Evolutionary conservation across 2,113 vertebrate species (phyloP).

Genomic region (Plotosus lineatus): DNA sequence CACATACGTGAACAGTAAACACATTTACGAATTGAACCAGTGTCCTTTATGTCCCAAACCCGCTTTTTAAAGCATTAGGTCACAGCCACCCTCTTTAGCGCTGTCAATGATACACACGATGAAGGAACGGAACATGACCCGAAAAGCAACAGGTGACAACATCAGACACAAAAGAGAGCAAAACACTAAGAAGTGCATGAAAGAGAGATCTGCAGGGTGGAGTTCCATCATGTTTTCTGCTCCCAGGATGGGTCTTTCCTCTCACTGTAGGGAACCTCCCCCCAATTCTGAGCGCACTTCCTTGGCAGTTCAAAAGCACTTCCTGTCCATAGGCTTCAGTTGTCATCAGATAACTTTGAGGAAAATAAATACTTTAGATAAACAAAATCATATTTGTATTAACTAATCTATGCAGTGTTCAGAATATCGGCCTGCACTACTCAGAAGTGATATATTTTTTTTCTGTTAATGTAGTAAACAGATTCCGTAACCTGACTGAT

Average conservation of each 20-base stretch:
- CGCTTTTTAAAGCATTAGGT: too few species aligned
- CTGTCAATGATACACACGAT: not conserved
- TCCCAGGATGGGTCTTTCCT: conserved; percentile 62
- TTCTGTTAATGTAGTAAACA: not conserved
- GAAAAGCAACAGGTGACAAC: conserved; percentile 1
- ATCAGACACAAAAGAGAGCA: not conserved
- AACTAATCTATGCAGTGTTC: too few species aligned
- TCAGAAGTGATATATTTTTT: conserved; percentile 5
- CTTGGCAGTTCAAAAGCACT: conserved; percentile 56
- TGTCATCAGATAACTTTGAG: conserved; percentile 50
- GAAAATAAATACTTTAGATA: conserved; percentile 1
- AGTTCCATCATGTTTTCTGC: conserved; percentile 64
- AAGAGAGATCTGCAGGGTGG: conserved; percentile 37
- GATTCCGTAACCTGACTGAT: conserved; percentile 1
- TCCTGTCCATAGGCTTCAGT: conserved; percentile 49
- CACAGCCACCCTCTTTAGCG: too few species aligned
- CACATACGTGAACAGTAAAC: too few species aligned
- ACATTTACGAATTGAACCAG: too few species aligned
- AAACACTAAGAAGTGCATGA: not conserved
- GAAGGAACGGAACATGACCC: not conserved
- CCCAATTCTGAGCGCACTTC: conserved; percentile 59
- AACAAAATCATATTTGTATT: not conserved
- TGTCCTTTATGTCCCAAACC: too few species aligned
- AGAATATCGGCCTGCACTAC: not conserved
- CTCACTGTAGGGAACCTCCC: not conserved